These are phyloP conservation scores for Ceratotherium simum DNA, from an alignment of 2,113 vertebrate genomes.

Conservation along the genomic window DNA sequence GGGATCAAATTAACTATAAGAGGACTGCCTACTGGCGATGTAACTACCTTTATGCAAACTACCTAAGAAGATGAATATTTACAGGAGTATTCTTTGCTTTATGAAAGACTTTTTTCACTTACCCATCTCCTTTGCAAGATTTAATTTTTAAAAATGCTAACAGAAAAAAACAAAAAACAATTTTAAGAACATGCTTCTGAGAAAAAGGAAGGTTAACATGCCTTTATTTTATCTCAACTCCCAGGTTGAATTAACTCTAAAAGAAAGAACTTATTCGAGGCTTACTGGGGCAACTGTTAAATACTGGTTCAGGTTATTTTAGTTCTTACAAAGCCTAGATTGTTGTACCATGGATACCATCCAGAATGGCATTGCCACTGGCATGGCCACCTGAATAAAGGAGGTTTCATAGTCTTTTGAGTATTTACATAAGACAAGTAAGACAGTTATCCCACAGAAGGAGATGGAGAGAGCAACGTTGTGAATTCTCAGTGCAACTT, in stretches of 20 bases:
- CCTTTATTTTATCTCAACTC: not conserved
- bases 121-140: not conserved
- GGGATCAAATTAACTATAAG: not conserved
- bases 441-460: not conserved
- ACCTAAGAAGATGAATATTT: not conserved
- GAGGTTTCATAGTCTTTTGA: not conserved
- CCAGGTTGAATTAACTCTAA: not conserved
- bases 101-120: not conserved
- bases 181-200: not conserved
- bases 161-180: not conserved
- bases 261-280: not conserved
- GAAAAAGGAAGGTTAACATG: not conserved
- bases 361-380: not conserved
- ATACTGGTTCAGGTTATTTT: not conserved
- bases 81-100: not conserved
- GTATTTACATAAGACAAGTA: not conserved
- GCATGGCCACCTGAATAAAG: not conserved
- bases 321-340: not conserved
- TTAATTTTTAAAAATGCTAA: not conserved
- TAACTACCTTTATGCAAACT: not conserved
- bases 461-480: accelerated
- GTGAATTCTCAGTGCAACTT: not conserved
- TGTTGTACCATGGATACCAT: not conserved
- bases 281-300: not conserved
- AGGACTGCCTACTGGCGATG: not conserved